Conservation (phyloP, 2,113 vertebrate species). For the Recurvirostra avosetta region DNA sequence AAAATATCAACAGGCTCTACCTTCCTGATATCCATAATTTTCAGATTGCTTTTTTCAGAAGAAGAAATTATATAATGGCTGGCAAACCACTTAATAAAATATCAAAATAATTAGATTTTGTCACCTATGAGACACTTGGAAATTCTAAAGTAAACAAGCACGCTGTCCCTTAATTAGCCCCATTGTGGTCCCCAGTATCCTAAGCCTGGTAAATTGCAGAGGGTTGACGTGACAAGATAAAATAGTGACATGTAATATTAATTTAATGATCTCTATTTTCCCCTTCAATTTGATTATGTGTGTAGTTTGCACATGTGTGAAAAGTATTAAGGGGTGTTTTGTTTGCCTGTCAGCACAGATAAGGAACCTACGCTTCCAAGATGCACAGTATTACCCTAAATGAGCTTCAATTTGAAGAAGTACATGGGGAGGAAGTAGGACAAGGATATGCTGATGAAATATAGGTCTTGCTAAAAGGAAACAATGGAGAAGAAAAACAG, state of each 20-base stretch:
- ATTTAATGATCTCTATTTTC: conserved; percentile 47
- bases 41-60: not conserved
- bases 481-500: not conserved
- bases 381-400: not conserved
- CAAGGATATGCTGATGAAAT: not conserved
- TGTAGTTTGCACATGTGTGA: not conserved
- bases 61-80: conserved; percentile 23
- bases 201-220: conserved; percentile 33
- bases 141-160: conserved; percentile 29
- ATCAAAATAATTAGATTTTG: conserved; percentile 64
- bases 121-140: not conserved
- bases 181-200: not conserved
- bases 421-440: not conserved
- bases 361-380: not conserved
- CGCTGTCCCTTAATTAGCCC: not conserved
- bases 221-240: conserved; percentile 6
- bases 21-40: conserved; percentile 26
- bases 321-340: conserved; percentile 18
- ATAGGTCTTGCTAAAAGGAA: not conserved
- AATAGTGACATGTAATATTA: conserved; percentile 54
- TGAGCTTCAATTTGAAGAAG: conserved; percentile 8
- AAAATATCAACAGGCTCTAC: conserved; percentile 35
- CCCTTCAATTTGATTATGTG: not conserved
- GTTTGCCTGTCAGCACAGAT: not conserved
- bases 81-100: conserved; percentile 38